These are phyloP conservation scores for Gila robusta DNA, from an alignment of 2,797 vertebrate genomes.

Conservation along the genomic window DNA sequence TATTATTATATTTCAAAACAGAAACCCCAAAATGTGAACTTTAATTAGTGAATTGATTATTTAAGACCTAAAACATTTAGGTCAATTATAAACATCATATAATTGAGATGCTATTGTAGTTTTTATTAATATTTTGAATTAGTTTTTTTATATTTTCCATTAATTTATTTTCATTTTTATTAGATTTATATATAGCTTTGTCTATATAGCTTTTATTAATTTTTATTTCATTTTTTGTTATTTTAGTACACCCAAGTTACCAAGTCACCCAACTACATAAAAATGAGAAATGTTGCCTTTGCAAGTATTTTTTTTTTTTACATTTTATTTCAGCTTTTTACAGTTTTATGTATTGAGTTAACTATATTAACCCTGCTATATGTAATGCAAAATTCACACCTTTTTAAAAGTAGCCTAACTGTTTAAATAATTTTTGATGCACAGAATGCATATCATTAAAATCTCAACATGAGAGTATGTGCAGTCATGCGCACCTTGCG, in stretches of 20 bases:
- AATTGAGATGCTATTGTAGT: background rate
- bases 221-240: background rate
- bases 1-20: background rate
- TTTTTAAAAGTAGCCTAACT: background rate
- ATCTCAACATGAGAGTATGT: background rate
- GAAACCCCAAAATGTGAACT: background rate
- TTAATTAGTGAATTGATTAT: background rate
- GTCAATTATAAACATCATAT: too few relatives aligned
- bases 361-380: background rate
- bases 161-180: background rate
- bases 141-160: background rate
- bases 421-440: background rate
- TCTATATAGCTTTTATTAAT: background rate
- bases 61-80: too few relatives aligned
- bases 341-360: background rate
- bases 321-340: background rate
- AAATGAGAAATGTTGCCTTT: too few relatives aligned
- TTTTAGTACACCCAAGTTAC: background rate
- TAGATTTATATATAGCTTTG: background rate
- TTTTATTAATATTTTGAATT: background rate
- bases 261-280: too few relatives aligned
- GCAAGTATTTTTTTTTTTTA: too few relatives aligned
- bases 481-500: background rate
- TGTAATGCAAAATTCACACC: background rate
- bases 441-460: background rate